Evolutionary conservation across 1,140 invertebrate species (phyloP).

Genomic region (Pemphigus obesinymphae): DNA sequence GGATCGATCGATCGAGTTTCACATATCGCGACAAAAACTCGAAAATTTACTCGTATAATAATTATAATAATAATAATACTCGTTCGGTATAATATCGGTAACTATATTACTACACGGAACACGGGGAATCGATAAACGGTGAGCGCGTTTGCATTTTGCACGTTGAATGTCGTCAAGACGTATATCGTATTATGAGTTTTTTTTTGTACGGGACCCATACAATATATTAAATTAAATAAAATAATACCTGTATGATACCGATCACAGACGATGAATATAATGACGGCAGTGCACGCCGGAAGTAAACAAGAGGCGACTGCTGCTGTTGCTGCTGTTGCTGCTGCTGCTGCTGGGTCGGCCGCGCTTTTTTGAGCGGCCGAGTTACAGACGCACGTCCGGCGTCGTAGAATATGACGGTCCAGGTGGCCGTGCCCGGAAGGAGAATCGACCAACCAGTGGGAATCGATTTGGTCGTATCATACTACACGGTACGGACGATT

Average conservation of each 20-base stretch:
- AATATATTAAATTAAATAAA: too few relatives aligned
- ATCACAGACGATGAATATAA: not conserved
- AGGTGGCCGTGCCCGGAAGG: not conserved
- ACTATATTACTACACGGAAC: too few relatives aligned
- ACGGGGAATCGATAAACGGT: not conserved
- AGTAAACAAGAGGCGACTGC: not conserved
- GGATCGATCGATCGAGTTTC: not conserved
- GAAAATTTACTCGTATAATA: not conserved
- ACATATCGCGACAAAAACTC: not conserved
- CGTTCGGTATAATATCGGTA: too few relatives aligned
- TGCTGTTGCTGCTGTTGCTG: too few relatives aligned
- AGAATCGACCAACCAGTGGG: constrained; percentile 15
- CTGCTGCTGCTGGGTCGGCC: not conserved
- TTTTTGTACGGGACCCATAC: not conserved
- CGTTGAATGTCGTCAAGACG: too few relatives aligned
- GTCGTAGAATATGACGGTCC: constrained; percentile 17
- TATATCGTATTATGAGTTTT: too few relatives aligned
- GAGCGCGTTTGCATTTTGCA: too few relatives aligned
- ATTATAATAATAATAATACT: too few relatives aligned
- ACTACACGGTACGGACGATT: constrained; percentile 10
- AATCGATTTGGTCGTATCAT: constrained; percentile 26
- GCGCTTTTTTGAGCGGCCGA: not conserved
- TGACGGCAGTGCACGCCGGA: not conserved
- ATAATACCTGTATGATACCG: too few relatives aligned
- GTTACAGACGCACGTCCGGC: not conserved